Percentiles rank a stretch among this genome's conserved stretches.
Evolutionary conservation across 1,140 invertebrate genomes (phyloP).

Genomic region (Hylyphantes graminicola): DNA sequence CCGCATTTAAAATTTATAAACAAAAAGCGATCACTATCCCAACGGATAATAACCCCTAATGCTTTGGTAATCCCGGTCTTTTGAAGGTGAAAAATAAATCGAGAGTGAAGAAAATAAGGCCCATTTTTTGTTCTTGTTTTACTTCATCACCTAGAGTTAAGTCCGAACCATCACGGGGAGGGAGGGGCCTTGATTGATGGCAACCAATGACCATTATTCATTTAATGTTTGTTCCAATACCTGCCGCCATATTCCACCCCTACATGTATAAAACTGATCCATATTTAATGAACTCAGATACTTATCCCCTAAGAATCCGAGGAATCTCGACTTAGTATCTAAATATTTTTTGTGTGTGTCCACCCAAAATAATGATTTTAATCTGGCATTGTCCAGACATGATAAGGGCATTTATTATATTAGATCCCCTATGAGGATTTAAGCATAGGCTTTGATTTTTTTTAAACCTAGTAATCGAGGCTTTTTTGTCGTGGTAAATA

Average conservation of each 20-base stretch:
- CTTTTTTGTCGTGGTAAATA: constrained; percentile 21
- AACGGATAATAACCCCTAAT: constrained; percentile 52
- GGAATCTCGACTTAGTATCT: constrained; percentile 47
- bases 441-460: constrained; percentile 16
- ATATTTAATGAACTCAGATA: constrained; percentile 51
- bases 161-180: constrained; percentile 29
- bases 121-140: constrained; percentile 15
- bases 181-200: constrained; percentile 52
- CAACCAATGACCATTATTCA: constrained; percentile 52
- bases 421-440: constrained; percentile 25
- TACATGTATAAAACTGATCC: constrained; percentile 38
- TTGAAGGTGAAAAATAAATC: constrained; percentile 57
- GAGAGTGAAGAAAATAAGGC: constrained; percentile 51
- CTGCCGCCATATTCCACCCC: background rate
- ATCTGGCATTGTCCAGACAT: constrained; percentile 35
- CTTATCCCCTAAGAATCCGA: constrained; percentile 13
- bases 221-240: constrained; percentile 58
- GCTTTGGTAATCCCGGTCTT: constrained; percentile 35
- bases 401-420: constrained; percentile 40
- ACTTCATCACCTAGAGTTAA: constrained; percentile 36
- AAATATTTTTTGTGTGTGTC: constrained; percentile 56
- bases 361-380: constrained; percentile 59
- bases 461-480: constrained; percentile 1
- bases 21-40: constrained; percentile 36
- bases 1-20: constrained; percentile 60